Base-by-base conservation (phyloP, 2,113 vertebrate genomes). In the Spheniscus mendiculus region DNA sequence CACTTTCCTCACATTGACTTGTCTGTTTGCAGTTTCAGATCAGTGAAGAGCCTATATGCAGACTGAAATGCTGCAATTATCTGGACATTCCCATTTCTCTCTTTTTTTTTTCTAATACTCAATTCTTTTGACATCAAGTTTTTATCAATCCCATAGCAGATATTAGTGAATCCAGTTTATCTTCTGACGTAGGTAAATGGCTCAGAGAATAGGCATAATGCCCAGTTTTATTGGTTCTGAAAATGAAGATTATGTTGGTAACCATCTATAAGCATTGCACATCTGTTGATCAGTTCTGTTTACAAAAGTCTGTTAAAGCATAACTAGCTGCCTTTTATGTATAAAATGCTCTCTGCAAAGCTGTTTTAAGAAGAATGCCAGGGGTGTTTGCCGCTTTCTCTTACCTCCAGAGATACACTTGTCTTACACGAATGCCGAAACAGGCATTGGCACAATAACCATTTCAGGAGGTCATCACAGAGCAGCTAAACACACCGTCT, bases 1-100 rank as follows among this genome's bases (percentile, higher is more conserved):
- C 23, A 1, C 82, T 90, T 82, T 47, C 83, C 83, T 96, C 73
- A 79, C 65, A 12, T 63, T 91, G 81, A 86, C 84, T 90, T 87
- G 89, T 93, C 83, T 96, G 81, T 93, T 96, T 96, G 89, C 85
- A 69, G 88, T 93, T 97, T 95, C 89, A 82, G 87, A 96, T 91
- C 78, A 92, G 92, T 70, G 90, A 78, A 72, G 94, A 94, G 58
- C 69, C 88, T 59, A 3, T 92, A 72, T 94, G 83, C 86, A 92
- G 74, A n/a, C 70, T 74, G 83, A 96, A 96, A 88, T 92, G 81
- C 90, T 95, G 90, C 93, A 83, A 67, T 93, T 96, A 93, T 77
- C 87, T 93, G 94, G 83, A 88, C 89, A 25, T 65, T 62, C 21
- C 63, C 16, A 1, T 93, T 96, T 76, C 71, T 93, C 21, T 83